Conservation (phyloP, 2,113 vertebrate genomes). For the Perca schrenkii region DNA sequence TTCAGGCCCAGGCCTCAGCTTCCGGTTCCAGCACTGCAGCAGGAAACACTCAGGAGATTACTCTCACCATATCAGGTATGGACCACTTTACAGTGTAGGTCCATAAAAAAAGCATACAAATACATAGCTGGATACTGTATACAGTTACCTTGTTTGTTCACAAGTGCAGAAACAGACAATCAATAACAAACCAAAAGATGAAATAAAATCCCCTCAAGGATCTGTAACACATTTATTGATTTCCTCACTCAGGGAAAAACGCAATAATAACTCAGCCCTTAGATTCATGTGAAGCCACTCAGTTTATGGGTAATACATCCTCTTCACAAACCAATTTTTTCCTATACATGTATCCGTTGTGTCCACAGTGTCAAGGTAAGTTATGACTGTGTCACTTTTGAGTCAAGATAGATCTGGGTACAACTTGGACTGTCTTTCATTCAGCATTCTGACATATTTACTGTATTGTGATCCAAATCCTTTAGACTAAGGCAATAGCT, state of each 20-base stretch:
- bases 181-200: conserved; percentile 19
- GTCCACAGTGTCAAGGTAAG: neutral
- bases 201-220: neutral
- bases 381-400: neutral
- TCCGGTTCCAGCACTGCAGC: conserved; percentile 79
- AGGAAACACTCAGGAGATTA: conserved; percentile 93
- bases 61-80: conserved; percentile 96
- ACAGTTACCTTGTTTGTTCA: neutral
- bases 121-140: too few species aligned
- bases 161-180: neutral
- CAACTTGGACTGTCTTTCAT: neutral
- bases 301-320: neutral
- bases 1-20: conserved; percentile 78
- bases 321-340: neutral
- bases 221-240: conserved; percentile 35
- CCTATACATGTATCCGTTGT: neutral
- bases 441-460: neutral
- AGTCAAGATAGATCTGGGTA: neutral
- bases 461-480: neutral
- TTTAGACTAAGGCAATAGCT: neutral
- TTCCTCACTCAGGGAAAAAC: neutral
- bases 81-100: neutral
- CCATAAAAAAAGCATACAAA: neutral
- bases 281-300: neutral
- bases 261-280: neutral